Conservation (phyloP, 2,113 vertebrate genomes). For the Ploceus nigricollis region DNA sequence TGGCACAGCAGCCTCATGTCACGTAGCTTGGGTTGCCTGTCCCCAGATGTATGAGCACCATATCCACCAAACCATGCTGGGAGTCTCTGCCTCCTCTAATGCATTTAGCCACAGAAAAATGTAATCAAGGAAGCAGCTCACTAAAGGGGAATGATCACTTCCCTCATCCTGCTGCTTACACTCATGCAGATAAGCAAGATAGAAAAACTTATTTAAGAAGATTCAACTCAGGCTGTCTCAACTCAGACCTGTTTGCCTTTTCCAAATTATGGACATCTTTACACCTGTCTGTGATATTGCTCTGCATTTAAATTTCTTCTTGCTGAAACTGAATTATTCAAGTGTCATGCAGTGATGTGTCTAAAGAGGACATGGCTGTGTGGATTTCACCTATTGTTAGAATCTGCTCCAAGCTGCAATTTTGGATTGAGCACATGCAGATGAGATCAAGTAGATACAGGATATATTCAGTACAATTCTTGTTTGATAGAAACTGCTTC, state of each 20-base stretch:
- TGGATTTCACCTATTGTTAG: not conserved
- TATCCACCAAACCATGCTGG: not conserved
- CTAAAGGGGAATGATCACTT: not conserved
- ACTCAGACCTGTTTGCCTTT: not conserved
- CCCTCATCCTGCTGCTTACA: not conserved
- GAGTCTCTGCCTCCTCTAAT: not conserved
- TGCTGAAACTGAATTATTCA: not conserved
- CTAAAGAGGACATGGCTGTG: not conserved
- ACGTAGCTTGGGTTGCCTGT: not conserved
- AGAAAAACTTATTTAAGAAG: not conserved
- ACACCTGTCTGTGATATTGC: not conserved
- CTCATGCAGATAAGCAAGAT: accelerated
- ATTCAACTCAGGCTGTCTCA: not conserved
- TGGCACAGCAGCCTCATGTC: not conserved
- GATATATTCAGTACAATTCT: not conserved
- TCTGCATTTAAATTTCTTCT: not conserved
- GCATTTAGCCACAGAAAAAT: not conserved
- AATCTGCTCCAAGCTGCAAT: not conserved
- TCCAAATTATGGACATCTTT: not conserved
- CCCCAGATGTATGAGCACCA: not conserved
- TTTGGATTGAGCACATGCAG: not conserved
- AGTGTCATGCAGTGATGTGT: accelerated
- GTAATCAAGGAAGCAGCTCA: not conserved
- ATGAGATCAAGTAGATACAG: not conserved
- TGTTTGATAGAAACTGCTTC: not conserved